Percentiles rank a stretch among this genome's conserved stretches.
phyloP scores from a whole-genome alignment of 2,888 invertebrate genomes.

The Barypeithes pellucidus region DNA sequence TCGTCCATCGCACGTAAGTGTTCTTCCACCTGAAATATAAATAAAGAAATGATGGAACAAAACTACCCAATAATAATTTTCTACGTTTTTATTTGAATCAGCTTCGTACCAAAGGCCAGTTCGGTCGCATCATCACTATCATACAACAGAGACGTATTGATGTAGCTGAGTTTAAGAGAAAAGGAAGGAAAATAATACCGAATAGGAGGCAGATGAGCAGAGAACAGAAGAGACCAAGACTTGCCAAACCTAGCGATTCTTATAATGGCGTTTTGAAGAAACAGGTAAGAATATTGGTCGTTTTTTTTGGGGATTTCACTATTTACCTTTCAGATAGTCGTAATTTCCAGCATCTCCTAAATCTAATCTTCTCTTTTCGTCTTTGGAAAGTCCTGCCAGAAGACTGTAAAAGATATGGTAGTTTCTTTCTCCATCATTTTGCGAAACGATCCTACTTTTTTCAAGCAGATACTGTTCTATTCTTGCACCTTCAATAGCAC shows the following conservation, averaged over 20 bases:
- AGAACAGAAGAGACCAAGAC: constrained; percentile 80
- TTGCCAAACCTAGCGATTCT: constrained; percentile 77
- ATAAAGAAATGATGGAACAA: neutral
- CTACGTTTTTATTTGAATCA: too few species aligned
- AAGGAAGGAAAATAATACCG: constrained; percentile 72
- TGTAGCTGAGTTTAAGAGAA: constrained; percentile 75
- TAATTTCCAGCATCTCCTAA: constrained; percentile 83
- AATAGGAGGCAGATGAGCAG: constrained; percentile 80
- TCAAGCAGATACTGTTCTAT: constrained; percentile 97
- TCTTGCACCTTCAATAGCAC: constrained; percentile 92
- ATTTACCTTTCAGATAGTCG: constrained; percentile 73
- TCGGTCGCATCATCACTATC: constrained; percentile 69
- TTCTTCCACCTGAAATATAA: constrained; percentile 80
- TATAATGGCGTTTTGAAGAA: constrained; percentile 72
- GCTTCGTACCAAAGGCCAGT: constrained; percentile 76
- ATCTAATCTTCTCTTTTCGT: constrained; percentile 86
- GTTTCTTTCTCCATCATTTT: constrained; percentile 91
- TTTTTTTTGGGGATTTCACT: neutral
- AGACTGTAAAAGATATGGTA: constrained; percentile 97
- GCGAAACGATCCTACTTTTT: constrained; percentile 91
- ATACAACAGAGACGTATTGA: constrained; percentile 73
- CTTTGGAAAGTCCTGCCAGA: constrained; percentile 84
- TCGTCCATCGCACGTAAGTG: constrained; percentile 84
- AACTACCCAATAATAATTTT: too few species aligned
- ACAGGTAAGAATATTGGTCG: constrained; percentile 61